Percentiles rank a stretch among this genome's conserved stretches.
Conservation (phyloP, 2,797 vertebrate species). For the Acrossocheilus wenchowensis region DNA sequence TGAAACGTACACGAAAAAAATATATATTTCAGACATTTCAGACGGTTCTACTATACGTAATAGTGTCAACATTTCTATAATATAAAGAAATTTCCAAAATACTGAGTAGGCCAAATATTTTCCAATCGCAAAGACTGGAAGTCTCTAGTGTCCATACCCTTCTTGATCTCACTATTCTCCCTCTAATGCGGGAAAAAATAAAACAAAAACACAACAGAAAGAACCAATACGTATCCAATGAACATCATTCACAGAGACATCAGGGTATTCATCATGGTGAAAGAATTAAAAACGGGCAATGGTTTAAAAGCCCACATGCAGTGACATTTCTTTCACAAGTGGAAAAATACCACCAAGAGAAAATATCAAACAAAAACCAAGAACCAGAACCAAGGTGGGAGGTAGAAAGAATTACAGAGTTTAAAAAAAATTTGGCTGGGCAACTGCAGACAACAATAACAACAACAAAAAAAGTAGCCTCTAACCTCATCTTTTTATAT, state of each 20-base stretch:
- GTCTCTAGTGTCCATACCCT: slow-evolving; percentile 56
- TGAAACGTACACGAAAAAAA: slow-evolving; percentile 62
- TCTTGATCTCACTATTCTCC: slow-evolving; percentile 33
- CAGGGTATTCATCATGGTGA: slow-evolving; percentile 16
- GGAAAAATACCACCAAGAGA: slow-evolving; percentile 31
- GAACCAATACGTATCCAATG: background rate
- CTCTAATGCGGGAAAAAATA: slow-evolving; percentile 12
- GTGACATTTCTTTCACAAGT: slow-evolving; percentile 4
- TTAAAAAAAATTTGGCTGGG: slow-evolving; percentile 16
- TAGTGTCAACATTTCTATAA: slow-evolving; percentile 62
- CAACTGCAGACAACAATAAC: background rate
- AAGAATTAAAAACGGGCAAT: slow-evolving; percentile 67
- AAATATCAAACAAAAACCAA: slow-evolving; percentile 16
- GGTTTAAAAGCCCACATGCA: slow-evolving; percentile 28
- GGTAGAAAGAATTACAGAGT: slow-evolving; percentile 45
- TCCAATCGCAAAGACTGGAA: slow-evolving; percentile 41
- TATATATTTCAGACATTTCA: slow-evolving; percentile 57
- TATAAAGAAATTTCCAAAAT: slow-evolving; percentile 63
- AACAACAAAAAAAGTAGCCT: background rate
- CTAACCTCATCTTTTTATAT: slow-evolving; percentile 6
- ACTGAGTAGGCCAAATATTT: slow-evolving; percentile 63
- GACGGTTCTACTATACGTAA: slow-evolving; percentile 63
- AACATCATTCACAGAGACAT: slow-evolving; percentile 21
- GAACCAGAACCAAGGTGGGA: slow-evolving; percentile 38
- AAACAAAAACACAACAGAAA: background rate